Evolutionary conservation across 2,113 vertebrate genomes (phyloP), one percentile per base, ranked within the genome.

Genomic region (Notechis scutatus): DNA sequence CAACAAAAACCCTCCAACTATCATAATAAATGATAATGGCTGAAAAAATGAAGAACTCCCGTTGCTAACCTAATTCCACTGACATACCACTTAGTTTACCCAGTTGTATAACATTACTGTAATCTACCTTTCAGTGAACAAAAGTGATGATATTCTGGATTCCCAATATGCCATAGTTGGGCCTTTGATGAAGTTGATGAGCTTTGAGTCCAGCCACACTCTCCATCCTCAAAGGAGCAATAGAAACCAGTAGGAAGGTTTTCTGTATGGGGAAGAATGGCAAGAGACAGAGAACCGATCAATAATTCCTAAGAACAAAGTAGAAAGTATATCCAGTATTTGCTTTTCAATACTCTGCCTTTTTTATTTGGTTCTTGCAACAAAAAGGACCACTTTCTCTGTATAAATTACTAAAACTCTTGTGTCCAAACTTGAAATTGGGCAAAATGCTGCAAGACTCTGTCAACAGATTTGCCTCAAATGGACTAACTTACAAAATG

Each of bases 201-300:
- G 87, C 87, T 92, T 91, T 97, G 96, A 39, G 95, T 95, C 99
- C 99, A 99, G 92, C 98, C 98, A 92, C 99, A 99, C 88, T 98
- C 97, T 3, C 97, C 98, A 11, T 98, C 98, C 95, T 99, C 98
- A 91, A 99, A 99, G 0, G 98, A 98, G 93, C 99, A 99, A 96
- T 99, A 99, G 96, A 98, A 99, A 52, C 99, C 99, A 92, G 97
- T 96, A 92, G 99, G 98, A 92, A 99, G 99, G 69, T 96, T 97
- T 94, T 97, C 99, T 99, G 97, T 52, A 96, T 92, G 88, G 92
- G 89, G 23, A 91, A 97, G 89, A 96, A 34, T 95, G 69, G 93
- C 6, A 86, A 87, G 0, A 0, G 52, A 92, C 24, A 21, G 85
- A 96, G 92, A 57, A 57, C 12, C 23, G 54, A 94, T 47, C 6